These are phyloP conservation scores for Theocolax elegans DNA, from an alignment of 1,140 invertebrate species.

Conservation along the genomic window DNA sequence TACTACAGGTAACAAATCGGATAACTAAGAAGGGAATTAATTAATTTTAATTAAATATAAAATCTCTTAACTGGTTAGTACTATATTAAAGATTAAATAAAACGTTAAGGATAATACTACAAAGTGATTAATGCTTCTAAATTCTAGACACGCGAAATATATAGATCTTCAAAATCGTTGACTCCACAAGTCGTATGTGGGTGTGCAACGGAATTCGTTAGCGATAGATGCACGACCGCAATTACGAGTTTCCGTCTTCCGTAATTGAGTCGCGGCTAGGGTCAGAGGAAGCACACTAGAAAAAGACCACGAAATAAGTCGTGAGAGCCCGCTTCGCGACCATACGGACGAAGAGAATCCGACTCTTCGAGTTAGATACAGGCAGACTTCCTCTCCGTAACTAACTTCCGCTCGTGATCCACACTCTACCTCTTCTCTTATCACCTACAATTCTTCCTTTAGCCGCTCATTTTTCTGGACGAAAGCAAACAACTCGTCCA, in stretches of 20 bases:
- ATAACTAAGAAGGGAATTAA: no score
- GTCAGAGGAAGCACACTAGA: background rate
- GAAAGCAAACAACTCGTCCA: no score
- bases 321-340: background rate
- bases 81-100: no score
- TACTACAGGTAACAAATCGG: no score
- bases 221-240: conserved; percentile 39
- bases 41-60: no score
- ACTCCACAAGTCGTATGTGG: no score
- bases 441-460: background rate
- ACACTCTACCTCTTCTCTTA: conserved; percentile 7
- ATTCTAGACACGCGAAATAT: no score
- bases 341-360: background rate
- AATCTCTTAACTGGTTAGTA: no score
- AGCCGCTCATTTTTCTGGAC: background rate
- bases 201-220: conserved; percentile 6
- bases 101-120: no score
- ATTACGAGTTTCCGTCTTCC: conserved; percentile 44
- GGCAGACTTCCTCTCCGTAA: conserved; percentile 45
- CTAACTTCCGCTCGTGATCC: conserved; percentile 48
- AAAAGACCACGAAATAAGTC: background rate
- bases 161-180: no score
- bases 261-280: conserved; percentile 38
- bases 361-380: background rate
- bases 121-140: no score